These are phyloP conservation scores for Ferdinandea cuprea DNA, from an alignment of 2,888 invertebrate species.

Conservation along the genomic window DNA sequence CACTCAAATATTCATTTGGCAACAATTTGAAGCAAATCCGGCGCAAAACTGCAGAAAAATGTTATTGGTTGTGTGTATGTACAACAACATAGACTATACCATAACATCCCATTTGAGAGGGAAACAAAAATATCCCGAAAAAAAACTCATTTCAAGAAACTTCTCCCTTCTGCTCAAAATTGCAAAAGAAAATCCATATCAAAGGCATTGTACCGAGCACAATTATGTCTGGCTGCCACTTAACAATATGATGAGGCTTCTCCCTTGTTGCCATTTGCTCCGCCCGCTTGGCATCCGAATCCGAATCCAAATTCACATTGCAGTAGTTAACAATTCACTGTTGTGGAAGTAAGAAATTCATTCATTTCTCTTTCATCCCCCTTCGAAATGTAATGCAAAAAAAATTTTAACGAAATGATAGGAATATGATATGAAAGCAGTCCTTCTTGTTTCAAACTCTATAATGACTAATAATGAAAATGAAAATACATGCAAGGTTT, in stretches of 20 bases:
- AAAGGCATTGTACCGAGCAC: slow-evolving; percentile 31
- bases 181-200: slow-evolving; percentile 24
- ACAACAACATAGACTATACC: not conserved
- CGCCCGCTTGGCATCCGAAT: slow-evolving; percentile 29
- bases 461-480: slow-evolving; percentile 51
- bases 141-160: slow-evolving; percentile 10
- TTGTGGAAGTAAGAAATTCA: slow-evolving; percentile 1
- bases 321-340: slow-evolving; percentile 44
- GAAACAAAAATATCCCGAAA: not conserved
- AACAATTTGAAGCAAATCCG: too few relatives aligned
- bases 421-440: slow-evolving; percentile 7
- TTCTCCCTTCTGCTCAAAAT: not conserved
- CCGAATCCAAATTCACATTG: slow-evolving; percentile 11
- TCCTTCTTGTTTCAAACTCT: slow-evolving; percentile 33
- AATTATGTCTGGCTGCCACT: slow-evolving; percentile 54
- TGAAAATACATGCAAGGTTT: slow-evolving; percentile 52
- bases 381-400: slow-evolving; percentile 13
- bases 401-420: slow-evolving; percentile 12
- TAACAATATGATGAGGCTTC: slow-evolving; percentile 24
- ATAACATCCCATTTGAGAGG: not conserved
- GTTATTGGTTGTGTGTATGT: not conserved
- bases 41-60: too few relatives aligned
- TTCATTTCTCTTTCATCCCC: not conserved
- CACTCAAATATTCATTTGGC: too few relatives aligned
- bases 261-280: slow-evolving; percentile 3